Evolutionary conservation across 1,140 invertebrate genomes (phyloP).

Genomic region (Mesaphorura yosii): DNA sequence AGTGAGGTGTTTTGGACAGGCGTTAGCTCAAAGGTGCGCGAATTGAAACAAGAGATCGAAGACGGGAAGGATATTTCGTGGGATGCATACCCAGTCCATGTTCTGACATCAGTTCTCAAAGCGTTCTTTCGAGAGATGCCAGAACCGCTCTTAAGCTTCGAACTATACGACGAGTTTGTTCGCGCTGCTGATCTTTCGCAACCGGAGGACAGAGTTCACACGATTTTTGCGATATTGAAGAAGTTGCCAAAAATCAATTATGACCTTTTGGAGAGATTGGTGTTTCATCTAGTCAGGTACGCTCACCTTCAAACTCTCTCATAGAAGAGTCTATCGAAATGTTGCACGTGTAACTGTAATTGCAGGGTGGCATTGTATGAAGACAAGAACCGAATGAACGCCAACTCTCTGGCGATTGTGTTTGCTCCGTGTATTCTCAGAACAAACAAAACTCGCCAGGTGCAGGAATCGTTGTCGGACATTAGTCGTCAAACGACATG

Average conservation of each 20-base stretch:
- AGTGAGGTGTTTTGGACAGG: conserved; percentile 20
- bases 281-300: conserved; percentile 79
- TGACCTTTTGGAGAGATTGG: conserved; percentile 78
- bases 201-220: conserved; percentile 65
- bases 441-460: conserved; percentile 65
- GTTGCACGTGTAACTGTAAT: background rate
- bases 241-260: conserved; percentile 81
- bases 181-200: conserved; percentile 71
- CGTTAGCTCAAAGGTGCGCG: conserved; percentile 57
- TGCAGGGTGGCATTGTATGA: conserved; percentile 66
- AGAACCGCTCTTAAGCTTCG: conserved; percentile 83
- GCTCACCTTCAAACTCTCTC: conserved; percentile 10
- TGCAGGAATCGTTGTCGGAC: conserved; percentile 44
- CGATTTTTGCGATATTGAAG: conserved; percentile 72
- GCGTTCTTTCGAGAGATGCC: conserved; percentile 73
- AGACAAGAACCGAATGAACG: conserved; percentile 81
- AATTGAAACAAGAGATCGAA: conserved; percentile 60
- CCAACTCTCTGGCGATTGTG: conserved; percentile 81
- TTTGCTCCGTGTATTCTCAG: conserved; percentile 88
- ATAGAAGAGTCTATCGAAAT: background rate
- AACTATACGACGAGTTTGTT: conserved; percentile 87
- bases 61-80: conserved; percentile 53
- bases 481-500: conserved; percentile 67
- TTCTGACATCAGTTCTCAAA: conserved; percentile 82
- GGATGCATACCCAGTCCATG: conserved; percentile 69